Evolutionary conservation across 2,113 vertebrate genomes (phyloP), one percentile per base, ranked within the genome.

Genomic region (Gasterosteus aculeatus): DNA sequence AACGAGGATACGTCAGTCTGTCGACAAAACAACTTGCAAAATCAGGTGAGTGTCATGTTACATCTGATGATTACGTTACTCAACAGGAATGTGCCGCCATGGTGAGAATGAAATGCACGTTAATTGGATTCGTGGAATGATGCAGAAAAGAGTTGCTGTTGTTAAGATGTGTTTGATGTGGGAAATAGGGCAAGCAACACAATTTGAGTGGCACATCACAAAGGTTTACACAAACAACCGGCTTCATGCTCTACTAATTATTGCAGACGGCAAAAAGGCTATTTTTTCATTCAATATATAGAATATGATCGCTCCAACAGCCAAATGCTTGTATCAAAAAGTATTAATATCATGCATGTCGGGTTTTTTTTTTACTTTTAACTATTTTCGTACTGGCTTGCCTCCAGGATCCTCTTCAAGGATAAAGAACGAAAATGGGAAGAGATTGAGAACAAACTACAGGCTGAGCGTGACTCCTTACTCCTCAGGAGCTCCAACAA

Each of bases 341-440:
- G 39, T 73, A 54, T 69, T 68, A 14, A 68, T 53, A 29, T n/a
- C n/a, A 9, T 79, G 70, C 4, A 77, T 78, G 62, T 68, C n/a
- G n/a, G n/a, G 1, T 3, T 77, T 86, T 75, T 75, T 87, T 88
- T 91, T 67, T n/a, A n/a, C n/a, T n/a, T n/a, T n/a, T n/a, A n/a
- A n/a, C n/a, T n/a, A n/a, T n/a, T n/a, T n/a, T n/a, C 74, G 47
- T 19, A 29, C 59, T 60, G 9, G 69, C 72, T 71, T 86, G 88
- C 41, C 87, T 92, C 47, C 87, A 99, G 97, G 93, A 96, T 99
- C 92, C 94, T 99, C 77, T 98, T 99, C 94, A 98, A 98, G 88
- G 97, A 99, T 89, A 97, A 98, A 91, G 96, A 99, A 84, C 90
- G 95, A 65, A 99, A 98, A 68, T 99, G 98, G 97, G 96, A 97